These are phyloP conservation scores for Microcaecilia unicolor DNA, from an alignment of 2,797 vertebrate genomes.

Conservation along the genomic window DNA sequence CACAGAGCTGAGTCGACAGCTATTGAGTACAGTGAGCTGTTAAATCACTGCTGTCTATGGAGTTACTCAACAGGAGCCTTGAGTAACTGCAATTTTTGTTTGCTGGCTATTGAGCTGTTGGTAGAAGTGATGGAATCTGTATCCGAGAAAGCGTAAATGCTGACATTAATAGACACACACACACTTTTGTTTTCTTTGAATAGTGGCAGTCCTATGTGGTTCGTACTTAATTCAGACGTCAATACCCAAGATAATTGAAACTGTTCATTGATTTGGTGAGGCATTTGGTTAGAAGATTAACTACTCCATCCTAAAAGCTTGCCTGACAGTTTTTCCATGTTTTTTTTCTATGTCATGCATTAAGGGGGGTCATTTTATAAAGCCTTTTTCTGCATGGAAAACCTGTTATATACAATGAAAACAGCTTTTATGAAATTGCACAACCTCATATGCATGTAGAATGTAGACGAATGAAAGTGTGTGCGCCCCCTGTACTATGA, in stretches of 20 bases:
- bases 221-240: not conserved
- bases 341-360: too few relatives aligned
- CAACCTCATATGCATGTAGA: too few relatives aligned
- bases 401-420: too few relatives aligned
- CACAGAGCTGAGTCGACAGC: too few relatives aligned
- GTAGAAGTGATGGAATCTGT: not conserved
- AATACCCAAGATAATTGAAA: not conserved
- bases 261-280: not conserved
- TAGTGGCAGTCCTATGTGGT: not conserved
- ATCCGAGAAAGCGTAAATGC: rapidly evolving
- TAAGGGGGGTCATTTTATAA: too few relatives aligned
- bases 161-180: not conserved
- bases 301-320: not conserved
- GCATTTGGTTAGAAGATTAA: not conserved
- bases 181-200: not conserved
- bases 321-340: too few relatives aligned
- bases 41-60: not conserved
- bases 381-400: too few relatives aligned
- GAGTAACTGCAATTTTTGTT: too few relatives aligned
- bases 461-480: too few relatives aligned
- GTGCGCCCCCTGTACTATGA: too few relatives aligned
- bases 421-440: too few relatives aligned
- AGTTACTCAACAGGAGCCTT: not conserved
- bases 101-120: not conserved
- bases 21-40: too few relatives aligned